Base-by-base conservation (phyloP, 1,140 invertebrate genomes). In the Plutomurus gul region DNA sequence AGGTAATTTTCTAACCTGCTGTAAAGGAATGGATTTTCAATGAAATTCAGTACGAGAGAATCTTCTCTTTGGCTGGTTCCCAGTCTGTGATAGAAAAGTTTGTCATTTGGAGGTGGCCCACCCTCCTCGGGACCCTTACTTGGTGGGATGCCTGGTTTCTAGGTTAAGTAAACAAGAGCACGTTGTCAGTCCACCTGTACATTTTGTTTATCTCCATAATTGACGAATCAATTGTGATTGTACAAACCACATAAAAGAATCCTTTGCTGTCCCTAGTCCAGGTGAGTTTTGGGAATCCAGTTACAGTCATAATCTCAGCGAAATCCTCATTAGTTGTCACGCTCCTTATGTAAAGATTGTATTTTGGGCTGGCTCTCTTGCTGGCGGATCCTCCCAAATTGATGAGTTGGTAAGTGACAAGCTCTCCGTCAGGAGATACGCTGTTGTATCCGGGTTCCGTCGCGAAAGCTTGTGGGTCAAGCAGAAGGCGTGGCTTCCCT, bases 181-280 rank as follows among this genome's bases (percentile, higher is more conserved):
- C n/a, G n/a, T n/a, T n/a, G n/a, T n/a, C n/a, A n/a, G n/a, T n/a
- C n/a, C n/a, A n/a, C n/a, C n/a, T n/a, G n/a, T n/a, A n/a, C n/a
- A n/a, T n/a, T n/a, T n/a, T n/a, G n/a, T n/a, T n/a, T n/a, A n/a
- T n/a, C n/a, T n/a, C n/a, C n/a, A n/a, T n/a, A n/a, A n/a, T n/a
- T n/a, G n/a, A n/a, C n/a, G n/a, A n/a, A n/a, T n/a, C n/a, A n/a
- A n/a, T n/a, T n/a, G n/a, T n/a, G n/a, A n/a, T n/a, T 65, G 16
- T 65, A 40, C 33, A 20, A 37, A 80, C 76, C 27, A 94, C 93
- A 88, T 99, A 99, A 87, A 99, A 99, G 74, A 99, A 89, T 60
- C 97, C 97, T 84, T 92, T 91, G 86, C 98, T 93, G 85, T 99
- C 96, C 84, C 95, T 94, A 37, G 95, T 97, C 97, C 97, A 99